A percentile compares a stretch with the other conserved stretches of the same genome.
Evolutionary conservation across 2,113 vertebrate species (phyloP).

Genomic region (Gymnogyps californianus): DNA sequence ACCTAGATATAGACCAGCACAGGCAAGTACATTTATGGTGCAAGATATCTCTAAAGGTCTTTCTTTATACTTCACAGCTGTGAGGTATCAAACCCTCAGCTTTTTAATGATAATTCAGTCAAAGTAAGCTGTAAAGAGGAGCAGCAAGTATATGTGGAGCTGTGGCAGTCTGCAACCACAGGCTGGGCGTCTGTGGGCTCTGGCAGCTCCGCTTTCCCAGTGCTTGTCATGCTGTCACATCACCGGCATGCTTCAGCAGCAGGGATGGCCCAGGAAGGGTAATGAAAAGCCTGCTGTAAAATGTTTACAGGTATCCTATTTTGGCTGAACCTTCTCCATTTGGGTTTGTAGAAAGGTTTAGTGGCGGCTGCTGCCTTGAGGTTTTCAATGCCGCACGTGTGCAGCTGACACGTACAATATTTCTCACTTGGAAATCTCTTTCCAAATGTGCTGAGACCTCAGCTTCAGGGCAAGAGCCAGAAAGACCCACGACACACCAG

Average conservation of each 20-base stretch:
- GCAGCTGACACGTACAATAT: fast-evolving
- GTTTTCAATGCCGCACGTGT: fast-evolving
- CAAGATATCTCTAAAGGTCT: background rate
- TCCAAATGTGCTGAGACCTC: background rate
- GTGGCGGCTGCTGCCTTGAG: background rate
- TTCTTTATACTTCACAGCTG: background rate
- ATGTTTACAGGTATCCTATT: background rate
- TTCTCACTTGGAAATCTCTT: background rate
- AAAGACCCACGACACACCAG: background rate
- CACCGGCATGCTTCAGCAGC: fast-evolving
- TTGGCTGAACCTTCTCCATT: background rate
- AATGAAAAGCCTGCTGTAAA: background rate
- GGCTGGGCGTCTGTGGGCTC: background rate
- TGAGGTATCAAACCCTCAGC: background rate
- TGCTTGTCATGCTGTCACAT: fast-evolving
- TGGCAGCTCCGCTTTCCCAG: background rate
- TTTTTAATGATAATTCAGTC: background rate
- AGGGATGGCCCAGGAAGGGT: background rate
- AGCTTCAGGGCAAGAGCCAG: background rate
- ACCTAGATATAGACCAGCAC: background rate
- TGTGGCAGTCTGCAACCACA: background rate
- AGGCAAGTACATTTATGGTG: background rate
- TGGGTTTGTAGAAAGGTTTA: background rate
- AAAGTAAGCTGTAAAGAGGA: background rate
- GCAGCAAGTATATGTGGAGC: background rate